Conservation (phyloP, 1,140 invertebrate genomes). For the Drosophila pandora region DNA sequence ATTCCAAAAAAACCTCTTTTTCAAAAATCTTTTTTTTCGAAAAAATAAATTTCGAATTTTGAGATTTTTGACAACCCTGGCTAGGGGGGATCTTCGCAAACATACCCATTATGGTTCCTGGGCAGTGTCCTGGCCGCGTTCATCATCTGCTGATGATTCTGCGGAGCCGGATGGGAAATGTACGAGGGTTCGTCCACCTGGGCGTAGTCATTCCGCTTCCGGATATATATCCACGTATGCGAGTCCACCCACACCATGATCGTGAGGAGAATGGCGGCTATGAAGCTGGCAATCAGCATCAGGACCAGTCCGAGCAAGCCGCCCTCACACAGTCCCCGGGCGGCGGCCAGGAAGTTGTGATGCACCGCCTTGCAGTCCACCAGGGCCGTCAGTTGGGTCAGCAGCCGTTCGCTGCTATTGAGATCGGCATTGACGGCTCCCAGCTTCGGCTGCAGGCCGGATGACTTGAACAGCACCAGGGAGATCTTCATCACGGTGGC, state of each 20-base stretch:
- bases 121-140: conserved; percentile 81
- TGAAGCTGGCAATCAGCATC: conserved; percentile 92
- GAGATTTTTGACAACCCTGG: background rate
- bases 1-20: too few relatives aligned
- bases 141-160: conserved; percentile 84
- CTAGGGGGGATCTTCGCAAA: conserved; percentile 32
- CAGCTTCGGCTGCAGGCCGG: conserved; percentile 88
- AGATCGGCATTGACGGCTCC: conserved; percentile 89
- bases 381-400: conserved; percentile 87
- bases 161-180: conserved; percentile 80
- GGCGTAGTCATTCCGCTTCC: conserved; percentile 86
- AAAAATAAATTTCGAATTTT: background rate
- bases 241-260: conserved; percentile 96
- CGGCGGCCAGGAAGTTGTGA: conserved; percentile 90
- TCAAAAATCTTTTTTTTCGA: background rate
- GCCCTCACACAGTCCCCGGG: conserved; percentile 91
- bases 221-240: conserved; percentile 98
- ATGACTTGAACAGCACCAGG: conserved; percentile 79
- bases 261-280: conserved; percentile 94
- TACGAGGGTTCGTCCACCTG: conserved; percentile 83
- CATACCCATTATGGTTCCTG: conserved; percentile 83
- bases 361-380: conserved; percentile 92
- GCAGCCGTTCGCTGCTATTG: conserved; percentile 87
- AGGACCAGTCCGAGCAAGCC: conserved; percentile 92
- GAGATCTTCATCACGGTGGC: conserved; percentile 82